Evolutionary conservation across 92 coral and sea anemone genomes (phyloP).

Genomic region (Epizoanthus scotinus): DNA sequence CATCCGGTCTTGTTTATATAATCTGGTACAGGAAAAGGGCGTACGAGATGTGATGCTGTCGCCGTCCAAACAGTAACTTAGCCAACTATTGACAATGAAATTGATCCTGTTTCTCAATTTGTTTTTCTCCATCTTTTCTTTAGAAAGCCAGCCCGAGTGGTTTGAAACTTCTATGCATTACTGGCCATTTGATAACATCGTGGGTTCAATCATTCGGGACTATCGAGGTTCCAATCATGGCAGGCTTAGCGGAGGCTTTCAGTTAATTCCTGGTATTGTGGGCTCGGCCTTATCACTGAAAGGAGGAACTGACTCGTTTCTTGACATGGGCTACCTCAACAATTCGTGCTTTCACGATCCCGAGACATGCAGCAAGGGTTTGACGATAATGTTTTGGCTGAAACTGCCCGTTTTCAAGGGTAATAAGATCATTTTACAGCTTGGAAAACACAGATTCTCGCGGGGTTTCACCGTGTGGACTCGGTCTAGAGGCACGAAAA

Average conservation of each 20-base stretch:
- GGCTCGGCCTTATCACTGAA: conserved; percentile 80
- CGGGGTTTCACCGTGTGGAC: conserved; percentile 91
- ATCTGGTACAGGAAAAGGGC: not conserved
- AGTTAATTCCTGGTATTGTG: conserved; percentile 73
- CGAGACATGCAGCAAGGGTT: conserved; percentile 65
- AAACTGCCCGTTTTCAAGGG: conserved; percentile 68
- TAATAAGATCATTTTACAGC: conserved; percentile 81
- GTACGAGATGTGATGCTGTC: not conserved
- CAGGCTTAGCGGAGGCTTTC: conserved; percentile 59
- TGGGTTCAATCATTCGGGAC: conserved; percentile 49
- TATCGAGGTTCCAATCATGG: conserved; percentile 67
- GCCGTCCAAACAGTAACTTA: not conserved
- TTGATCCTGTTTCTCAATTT: conserved; percentile 51
- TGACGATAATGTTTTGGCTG: conserved; percentile 86
- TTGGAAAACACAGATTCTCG: conserved; percentile 75
- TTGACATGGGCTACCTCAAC: conserved; percentile 70
- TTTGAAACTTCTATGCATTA: conserved; percentile 70
- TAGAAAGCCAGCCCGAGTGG: conserved; percentile 77
- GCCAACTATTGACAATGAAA: conserved; percentile 29
- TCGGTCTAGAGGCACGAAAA: conserved; percentile 45
- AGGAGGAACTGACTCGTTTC: conserved; percentile 52
- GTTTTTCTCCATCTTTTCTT: conserved; percentile 61
- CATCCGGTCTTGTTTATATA: not conserved
- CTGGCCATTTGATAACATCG: conserved; percentile 86
- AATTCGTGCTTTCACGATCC: conserved; percentile 81